Percentiles rank a stretch among this genome's conserved stretches.
These are phyloP conservation scores for Chroicocephalus ridibundus DNA, from an alignment of 2,113 vertebrate genomes.

Conservation along the genomic window DNA sequence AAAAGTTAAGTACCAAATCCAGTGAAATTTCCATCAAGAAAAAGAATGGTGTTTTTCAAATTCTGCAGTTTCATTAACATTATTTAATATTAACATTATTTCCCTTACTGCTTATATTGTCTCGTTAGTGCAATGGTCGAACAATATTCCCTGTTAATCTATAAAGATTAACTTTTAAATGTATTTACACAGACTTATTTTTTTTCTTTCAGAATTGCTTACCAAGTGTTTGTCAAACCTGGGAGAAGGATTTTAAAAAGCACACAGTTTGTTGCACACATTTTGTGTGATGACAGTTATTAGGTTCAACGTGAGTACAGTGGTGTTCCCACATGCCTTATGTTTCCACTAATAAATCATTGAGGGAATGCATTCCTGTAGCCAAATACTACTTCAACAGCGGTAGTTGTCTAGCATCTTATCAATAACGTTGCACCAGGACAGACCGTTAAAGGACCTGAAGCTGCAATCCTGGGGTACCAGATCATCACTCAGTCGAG, in stretches of 20 bases:
- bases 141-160: background rate
- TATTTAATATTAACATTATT: background rate
- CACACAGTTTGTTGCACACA: background rate
- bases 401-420: background rate
- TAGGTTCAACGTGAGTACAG: background rate
- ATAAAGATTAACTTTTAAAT: background rate
- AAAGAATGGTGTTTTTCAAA: background rate
- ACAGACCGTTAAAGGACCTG: background rate
- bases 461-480: background rate
- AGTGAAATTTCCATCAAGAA: background rate
- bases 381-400: background rate
- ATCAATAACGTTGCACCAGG: accelerated
- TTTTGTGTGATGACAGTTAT: background rate
- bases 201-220: background rate
- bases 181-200: background rate
- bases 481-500: background rate
- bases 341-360: background rate
- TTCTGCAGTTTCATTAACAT: background rate
- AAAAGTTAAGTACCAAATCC: background rate
- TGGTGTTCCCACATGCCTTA: accelerated
- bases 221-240: background rate
- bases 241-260: background rate
- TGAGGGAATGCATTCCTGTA: background rate
- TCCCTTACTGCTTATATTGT: background rate
- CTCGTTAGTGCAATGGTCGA: background rate